phyloP scores from a whole-genome alignment of 2,888 invertebrate genomes.

The Lochmaea crataegi region DNA sequence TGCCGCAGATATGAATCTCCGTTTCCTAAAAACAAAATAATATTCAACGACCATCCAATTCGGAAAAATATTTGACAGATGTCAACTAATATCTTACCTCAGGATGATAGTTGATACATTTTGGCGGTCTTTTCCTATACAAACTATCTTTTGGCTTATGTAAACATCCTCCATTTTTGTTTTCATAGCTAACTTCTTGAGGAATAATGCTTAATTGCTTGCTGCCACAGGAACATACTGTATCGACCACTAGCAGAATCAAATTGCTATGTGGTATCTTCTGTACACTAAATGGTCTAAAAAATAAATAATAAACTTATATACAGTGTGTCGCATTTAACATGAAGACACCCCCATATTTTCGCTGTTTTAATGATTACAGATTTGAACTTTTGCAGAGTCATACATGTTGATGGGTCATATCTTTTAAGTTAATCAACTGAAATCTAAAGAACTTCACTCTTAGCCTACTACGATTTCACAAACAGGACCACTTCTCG shows the following conservation, averaged over 20 bases:
- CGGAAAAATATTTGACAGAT: not conserved
- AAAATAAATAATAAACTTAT: slow-evolving; percentile 16
- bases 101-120: slow-evolving; percentile 90
- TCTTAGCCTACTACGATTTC: too few species aligned
- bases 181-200: slow-evolving; percentile 74
- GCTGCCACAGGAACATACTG: slow-evolving; percentile 87
- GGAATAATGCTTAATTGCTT: slow-evolving; percentile 87
- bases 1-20: slow-evolving; percentile 74
- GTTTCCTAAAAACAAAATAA: slow-evolving; percentile 68
- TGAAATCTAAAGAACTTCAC: too few species aligned
- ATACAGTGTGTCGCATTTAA: too few species aligned
- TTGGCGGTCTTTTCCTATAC: slow-evolving; percentile 79
- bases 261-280: slow-evolving; percentile 92
- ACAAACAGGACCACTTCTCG: too few species aligned
- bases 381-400: too few species aligned
- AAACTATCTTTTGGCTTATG: slow-evolving; percentile 74
- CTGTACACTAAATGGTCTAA: slow-evolving; percentile 90
- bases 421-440: too few species aligned
- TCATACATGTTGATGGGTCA: too few species aligned
- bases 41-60: not conserved
- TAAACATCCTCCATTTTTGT: slow-evolving; percentile 67
- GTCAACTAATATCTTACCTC: slow-evolving; percentile 70
- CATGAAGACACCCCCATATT: too few species aligned
- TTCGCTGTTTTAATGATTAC: too few species aligned
- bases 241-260: slow-evolving; percentile 89